phyloP scores from a whole-genome alignment of 2,113 vertebrate genomes.

The Brachyhypopomus gauderio region DNA sequence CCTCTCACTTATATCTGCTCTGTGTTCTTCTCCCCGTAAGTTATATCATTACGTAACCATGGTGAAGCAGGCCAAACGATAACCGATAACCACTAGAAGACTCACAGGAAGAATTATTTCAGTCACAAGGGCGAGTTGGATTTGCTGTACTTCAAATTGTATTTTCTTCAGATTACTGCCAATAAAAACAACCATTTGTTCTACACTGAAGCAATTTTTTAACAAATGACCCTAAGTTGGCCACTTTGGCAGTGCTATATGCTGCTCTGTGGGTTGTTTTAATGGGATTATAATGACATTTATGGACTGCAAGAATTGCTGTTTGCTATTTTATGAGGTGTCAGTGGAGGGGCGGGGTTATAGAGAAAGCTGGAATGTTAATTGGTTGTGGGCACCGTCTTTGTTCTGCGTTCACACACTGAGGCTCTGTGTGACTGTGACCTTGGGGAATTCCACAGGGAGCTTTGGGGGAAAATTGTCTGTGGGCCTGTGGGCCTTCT shows the following conservation, averaged over 20 bases:
- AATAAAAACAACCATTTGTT: neutral
- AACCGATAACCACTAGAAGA: too few relatives aligned
- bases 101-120: neutral
- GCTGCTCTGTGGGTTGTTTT: constrained; percentile 68
- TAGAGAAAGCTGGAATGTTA: constrained; percentile 81
- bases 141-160: neutral
- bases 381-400: constrained; percentile 66
- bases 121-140: neutral
- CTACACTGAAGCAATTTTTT: neutral
- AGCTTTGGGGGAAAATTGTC: too few relatives aligned
- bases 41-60: too few relatives aligned
- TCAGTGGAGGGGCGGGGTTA: constrained; percentile 70
- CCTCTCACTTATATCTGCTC: too few relatives aligned
- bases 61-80: too few relatives aligned
- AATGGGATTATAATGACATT: constrained; percentile 79
- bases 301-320: constrained; percentile 75
- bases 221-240: neutral
- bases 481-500: too few relatives aligned
- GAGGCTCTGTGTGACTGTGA: too few relatives aligned
- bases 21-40: too few relatives aligned
- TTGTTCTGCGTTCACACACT: constrained; percentile 59
- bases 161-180: neutral
- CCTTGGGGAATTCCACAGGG: too few relatives aligned
- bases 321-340: constrained; percentile 84
- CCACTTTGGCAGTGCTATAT: neutral